These are phyloP conservation scores for Todiramphus chloris DNA, from an alignment of 2,113 vertebrate genomes.

Conservation along the genomic window DNA sequence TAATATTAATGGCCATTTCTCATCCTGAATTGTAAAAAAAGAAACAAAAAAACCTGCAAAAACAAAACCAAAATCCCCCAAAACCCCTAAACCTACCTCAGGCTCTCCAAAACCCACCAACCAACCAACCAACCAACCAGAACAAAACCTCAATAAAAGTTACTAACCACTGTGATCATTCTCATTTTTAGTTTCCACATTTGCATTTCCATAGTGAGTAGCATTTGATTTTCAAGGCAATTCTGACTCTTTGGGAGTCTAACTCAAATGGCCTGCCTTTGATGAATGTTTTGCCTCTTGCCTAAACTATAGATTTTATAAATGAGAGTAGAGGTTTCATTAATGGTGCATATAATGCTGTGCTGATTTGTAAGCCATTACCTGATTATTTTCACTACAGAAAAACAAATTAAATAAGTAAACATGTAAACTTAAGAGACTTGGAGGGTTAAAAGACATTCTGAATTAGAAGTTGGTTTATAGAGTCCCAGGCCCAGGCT, in stretches of 20 bases:
- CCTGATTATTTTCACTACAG: not conserved
- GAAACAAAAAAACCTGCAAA: not conserved
- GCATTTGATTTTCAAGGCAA: not conserved
- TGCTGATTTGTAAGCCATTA: not conserved
- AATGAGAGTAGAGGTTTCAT: not conserved
- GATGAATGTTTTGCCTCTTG: not conserved
- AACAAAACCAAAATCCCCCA: not conserved
- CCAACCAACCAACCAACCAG: accelerated
- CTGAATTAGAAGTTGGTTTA: not conserved
- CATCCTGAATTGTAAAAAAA: not conserved
- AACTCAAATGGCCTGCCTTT: not conserved
- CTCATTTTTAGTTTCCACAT: not conserved
- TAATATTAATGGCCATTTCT: not conserved
- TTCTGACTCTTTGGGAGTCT: not conserved
- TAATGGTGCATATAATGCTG: not conserved
- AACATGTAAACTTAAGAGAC: not conserved
- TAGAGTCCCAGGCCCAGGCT: not conserved
- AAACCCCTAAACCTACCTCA: accelerated
- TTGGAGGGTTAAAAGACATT: not conserved
- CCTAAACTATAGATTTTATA: not conserved
- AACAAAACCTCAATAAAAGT: not conserved
- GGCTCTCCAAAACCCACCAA: not conserved
- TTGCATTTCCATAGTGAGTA: not conserved
- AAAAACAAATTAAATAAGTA: not conserved
- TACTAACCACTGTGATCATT: not conserved